These are phyloP conservation scores for Porites rus DNA, from an alignment of 92 coral and sea anemone genomes.

Conservation along the genomic window DNA sequence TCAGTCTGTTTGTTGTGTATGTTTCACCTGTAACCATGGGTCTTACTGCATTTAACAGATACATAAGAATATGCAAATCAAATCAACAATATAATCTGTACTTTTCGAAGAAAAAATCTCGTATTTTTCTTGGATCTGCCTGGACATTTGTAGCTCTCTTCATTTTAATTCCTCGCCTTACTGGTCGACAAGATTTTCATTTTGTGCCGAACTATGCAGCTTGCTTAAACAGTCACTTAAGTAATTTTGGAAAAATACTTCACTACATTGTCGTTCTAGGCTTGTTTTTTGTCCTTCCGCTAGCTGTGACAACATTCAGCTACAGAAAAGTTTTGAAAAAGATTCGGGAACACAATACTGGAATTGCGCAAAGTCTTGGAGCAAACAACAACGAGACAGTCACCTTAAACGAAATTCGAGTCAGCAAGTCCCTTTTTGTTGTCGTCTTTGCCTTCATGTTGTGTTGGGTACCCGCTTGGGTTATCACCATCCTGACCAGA, in stretches of 20 bases:
- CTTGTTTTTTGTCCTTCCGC: background rate
- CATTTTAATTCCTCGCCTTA: background rate
- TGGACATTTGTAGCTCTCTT: background rate
- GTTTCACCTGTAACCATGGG: constrained; percentile 8
- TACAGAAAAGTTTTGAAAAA: background rate
- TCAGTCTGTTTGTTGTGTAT: background rate
- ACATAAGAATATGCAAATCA: background rate
- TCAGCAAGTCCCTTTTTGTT: background rate
- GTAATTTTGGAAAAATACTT: background rate
- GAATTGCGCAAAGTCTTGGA: background rate
- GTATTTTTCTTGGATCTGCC: background rate
- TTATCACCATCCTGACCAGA: background rate
- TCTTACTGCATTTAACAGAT: constrained; percentile 2
- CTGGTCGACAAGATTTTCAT: background rate
- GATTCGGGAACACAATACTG: background rate
- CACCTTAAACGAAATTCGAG: background rate
- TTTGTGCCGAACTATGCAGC: constrained; percentile 1
- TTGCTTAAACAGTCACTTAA: background rate
- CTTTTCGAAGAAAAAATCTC: background rate
- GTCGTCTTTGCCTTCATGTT: constrained; percentile 1
- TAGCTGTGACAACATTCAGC: background rate
- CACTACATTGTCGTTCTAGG: background rate
- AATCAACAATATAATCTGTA: background rate
- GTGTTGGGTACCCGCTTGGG: constrained; percentile 3
- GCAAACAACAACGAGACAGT: background rate